Conservation (phyloP, 2,113 vertebrate species). For the Pipa parva region DNA sequence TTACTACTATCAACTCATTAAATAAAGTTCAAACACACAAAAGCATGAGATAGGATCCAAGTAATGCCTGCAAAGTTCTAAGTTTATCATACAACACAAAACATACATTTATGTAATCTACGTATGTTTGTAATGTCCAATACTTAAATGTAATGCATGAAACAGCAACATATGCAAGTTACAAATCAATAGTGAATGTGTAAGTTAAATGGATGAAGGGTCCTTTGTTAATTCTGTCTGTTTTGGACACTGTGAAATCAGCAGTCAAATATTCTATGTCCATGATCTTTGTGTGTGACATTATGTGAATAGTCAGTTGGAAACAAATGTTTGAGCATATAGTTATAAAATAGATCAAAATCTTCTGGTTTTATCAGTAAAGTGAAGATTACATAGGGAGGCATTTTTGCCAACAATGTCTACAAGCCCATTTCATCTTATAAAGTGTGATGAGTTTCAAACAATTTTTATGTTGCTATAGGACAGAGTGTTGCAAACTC, state of each 20-base stretch:
- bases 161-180: conserved; percentile 52
- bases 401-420: not conserved
- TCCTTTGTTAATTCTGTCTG: conserved; percentile 62
- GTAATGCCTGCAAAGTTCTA: conserved; percentile 93
- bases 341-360: not conserved
- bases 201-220: conserved; percentile 51
- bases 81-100: conserved; percentile 62
- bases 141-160: conserved; percentile 90
- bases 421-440: not conserved
- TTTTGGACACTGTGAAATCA: conserved; percentile 57
- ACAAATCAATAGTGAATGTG: conserved; percentile 28
- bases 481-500: not conserved
- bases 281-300: conserved; percentile 59
- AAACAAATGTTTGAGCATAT: not conserved
- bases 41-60: conserved; percentile 95
- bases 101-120: conserved; percentile 59
- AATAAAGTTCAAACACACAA: conserved; percentile 83
- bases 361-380: not conserved
- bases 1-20: conserved; percentile 91
- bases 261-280: conserved; percentile 53
- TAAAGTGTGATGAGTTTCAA: not conserved
- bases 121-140: conserved; percentile 70
- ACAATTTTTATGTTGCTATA: not conserved
- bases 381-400: not conserved
- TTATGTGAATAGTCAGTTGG: conserved; percentile 46